Percentiles rank a stretch among this genome's conserved stretches.
phyloP scores from a whole-genome alignment of 1,140 invertebrate species.

The Cyclina sinensis region DNA sequence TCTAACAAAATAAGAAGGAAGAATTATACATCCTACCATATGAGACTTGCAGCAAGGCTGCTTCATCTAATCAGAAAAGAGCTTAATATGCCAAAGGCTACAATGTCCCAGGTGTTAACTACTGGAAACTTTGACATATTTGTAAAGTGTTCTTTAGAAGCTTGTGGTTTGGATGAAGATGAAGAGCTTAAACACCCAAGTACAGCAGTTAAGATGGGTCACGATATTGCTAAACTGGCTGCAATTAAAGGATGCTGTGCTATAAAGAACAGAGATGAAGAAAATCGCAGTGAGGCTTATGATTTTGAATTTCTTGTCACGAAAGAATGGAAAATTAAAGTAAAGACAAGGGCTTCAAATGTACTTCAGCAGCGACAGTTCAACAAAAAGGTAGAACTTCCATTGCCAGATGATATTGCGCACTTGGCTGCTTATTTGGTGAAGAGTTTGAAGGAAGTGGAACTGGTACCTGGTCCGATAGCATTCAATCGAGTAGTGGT shows the following conservation, averaged over 20 bases:
- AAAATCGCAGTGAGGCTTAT: slow-evolving; percentile 14
- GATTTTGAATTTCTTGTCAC: slow-evolving; percentile 46
- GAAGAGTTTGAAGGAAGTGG: not conserved
- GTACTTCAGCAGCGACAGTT: slow-evolving; percentile 10
- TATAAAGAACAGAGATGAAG: slow-evolving; percentile 28
- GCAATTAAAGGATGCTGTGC: slow-evolving; percentile 52
- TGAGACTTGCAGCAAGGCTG: too few relatives aligned
- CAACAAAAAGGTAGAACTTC: not conserved
- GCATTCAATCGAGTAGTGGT: not conserved
- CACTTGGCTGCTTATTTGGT: not conserved
- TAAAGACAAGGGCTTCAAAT: slow-evolving; percentile 10
- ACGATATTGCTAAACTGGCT: slow-evolving; percentile 32
- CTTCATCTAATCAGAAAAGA: too few relatives aligned
- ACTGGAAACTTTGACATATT: too few relatives aligned
- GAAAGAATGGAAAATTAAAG: slow-evolving; percentile 33
- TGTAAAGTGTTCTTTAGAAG: too few relatives aligned
- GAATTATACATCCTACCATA: too few relatives aligned
- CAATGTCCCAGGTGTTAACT: too few relatives aligned
- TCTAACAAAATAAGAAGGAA: too few relatives aligned
- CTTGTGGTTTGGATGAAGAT: slow-evolving; percentile 49
- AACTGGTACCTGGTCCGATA: not conserved
- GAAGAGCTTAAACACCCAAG: slow-evolving; percentile 28
- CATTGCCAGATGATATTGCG: slow-evolving; percentile 46
- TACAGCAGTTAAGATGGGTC: slow-evolving; percentile 58
- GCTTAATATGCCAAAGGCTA: too few relatives aligned